Conservation (phyloP, 1,140 invertebrate species). For the Drosophila mauritiana region DNA sequence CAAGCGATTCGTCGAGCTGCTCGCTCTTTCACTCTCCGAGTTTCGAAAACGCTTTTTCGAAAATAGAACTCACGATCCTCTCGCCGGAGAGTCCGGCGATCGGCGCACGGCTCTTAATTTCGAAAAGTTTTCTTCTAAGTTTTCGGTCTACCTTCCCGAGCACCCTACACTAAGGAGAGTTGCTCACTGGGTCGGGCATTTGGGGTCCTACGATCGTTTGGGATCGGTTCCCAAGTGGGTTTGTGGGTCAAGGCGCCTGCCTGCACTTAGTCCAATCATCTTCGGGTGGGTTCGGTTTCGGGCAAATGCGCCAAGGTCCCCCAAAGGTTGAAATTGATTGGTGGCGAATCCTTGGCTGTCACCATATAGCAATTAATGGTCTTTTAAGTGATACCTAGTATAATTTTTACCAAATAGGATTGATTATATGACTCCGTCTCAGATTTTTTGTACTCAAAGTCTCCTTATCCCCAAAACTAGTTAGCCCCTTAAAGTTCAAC, state of each 20-base stretch:
- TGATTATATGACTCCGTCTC: neutral
- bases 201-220: conserved; percentile 17
- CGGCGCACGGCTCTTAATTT: conserved; percentile 62
- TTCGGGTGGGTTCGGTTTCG: neutral
- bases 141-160: conserved; percentile 34
- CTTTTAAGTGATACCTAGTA: conserved; percentile 13
- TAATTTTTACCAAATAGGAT: neutral
- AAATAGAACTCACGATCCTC: conserved; percentile 41
- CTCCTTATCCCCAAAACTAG: too few relatives aligned
- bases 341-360: conserved; percentile 29
- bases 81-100: conserved; percentile 17
- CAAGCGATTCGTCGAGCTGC: conserved; percentile 11
- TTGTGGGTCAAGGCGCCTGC: conserved; percentile 67
- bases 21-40: conserved; percentile 15
- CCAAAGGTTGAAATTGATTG: conserved; percentile 20
- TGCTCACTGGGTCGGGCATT: conserved; percentile 23
- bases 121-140: conserved; percentile 66
- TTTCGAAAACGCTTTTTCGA: conserved; percentile 68
- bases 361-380: conserved; percentile 3
- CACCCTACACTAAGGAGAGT: conserved; percentile 55
- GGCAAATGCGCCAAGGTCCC: conserved; percentile 26
- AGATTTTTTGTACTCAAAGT: too few relatives aligned
- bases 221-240: conserved; percentile 50
- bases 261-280: conserved; percentile 40
- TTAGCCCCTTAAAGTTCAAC: conserved; percentile 21